Conservation (phyloP, 2,113 vertebrate genomes). For the Pontoporia blainvillei region DNA sequence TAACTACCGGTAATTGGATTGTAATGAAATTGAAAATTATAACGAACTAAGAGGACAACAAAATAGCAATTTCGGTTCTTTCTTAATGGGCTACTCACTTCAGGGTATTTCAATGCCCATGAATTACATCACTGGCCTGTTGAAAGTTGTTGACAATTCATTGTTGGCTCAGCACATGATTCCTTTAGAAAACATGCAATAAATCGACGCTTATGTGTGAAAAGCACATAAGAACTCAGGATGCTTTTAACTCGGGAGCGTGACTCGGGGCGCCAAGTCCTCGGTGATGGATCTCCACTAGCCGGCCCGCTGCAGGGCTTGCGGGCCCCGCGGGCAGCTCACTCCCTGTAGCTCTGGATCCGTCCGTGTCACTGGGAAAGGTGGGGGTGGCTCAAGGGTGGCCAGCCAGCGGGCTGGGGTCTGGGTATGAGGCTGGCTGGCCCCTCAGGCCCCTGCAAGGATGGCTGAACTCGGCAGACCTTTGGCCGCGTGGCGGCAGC, state of each 20-base stretch:
- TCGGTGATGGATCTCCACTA: not conserved
- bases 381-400: no score
- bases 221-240: not conserved
- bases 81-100: not conserved
- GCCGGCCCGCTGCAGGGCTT: no score
- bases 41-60: not conserved
- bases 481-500: no score
- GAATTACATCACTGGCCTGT: not conserved
- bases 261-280: conserved; percentile 44
- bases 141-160: not conserved
- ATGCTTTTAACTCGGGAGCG: not conserved
- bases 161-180: not conserved
- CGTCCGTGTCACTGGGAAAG: no score
- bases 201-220: conserved; percentile 5
- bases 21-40: conserved; percentile 26
- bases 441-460: not conserved
- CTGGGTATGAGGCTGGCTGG: no score
- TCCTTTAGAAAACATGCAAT: not conserved
- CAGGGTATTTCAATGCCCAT: not conserved
- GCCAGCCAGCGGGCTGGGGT: not conserved
- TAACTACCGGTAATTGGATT: not conserved
- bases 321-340: no score
- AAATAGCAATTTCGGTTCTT: conserved; percentile 15
- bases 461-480: no score
- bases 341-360: no score